These are phyloP conservation scores for Tenthredo mesomela DNA, from an alignment of 2,888 invertebrate genomes.

Conservation along the genomic window DNA sequence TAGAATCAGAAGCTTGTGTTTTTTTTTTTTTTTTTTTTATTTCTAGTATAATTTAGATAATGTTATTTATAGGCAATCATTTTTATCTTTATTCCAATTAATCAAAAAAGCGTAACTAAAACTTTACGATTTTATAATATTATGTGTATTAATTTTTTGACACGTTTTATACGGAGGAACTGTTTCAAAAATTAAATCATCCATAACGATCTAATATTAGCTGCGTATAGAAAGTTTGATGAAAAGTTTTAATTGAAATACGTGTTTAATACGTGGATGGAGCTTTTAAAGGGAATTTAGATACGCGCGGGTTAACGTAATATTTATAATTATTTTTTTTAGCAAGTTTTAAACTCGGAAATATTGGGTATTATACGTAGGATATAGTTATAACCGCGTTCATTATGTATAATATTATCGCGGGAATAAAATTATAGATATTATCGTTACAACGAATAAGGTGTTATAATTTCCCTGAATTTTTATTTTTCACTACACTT, in stretches of 20 bases:
- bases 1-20: background rate
- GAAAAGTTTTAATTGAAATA: slow-evolving; percentile 37
- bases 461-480: background rate
- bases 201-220: slow-evolving; percentile 3
- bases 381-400: background rate
- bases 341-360: background rate
- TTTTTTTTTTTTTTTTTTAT: background rate
- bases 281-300: background rate
- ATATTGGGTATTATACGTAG: background rate
- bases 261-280: background rate
- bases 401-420: background rate
- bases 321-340: slow-evolving; percentile 12
- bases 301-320: background rate
- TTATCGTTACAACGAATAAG: background rate
- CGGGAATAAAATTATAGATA: background rate
- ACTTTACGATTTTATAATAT: background rate
- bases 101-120: background rate
- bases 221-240: slow-evolving; percentile 14
- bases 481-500: background rate
- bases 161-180: background rate
- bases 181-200: background rate
- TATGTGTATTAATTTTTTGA: background rate
- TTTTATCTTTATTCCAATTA: background rate
- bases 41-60: background rate
- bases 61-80: background rate